These are phyloP conservation scores for Acropora tenuis DNA, from an alignment of 64 coral and sea anemone genomes.

Conservation along the genomic window DNA sequence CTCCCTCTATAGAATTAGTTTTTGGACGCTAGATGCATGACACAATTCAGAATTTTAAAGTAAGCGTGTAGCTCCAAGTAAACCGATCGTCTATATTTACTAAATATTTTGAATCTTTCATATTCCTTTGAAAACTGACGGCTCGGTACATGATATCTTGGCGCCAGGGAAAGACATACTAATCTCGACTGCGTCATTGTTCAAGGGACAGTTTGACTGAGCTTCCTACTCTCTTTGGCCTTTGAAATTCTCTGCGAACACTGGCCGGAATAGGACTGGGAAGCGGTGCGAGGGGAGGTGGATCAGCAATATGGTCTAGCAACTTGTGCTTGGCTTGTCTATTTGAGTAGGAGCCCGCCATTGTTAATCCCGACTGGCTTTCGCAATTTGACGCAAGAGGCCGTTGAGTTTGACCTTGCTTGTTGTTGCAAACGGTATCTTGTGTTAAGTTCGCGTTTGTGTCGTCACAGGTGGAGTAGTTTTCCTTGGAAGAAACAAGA, in stretches of 20 bases:
- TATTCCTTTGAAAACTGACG: neutral
- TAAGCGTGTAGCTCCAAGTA: too few species aligned
- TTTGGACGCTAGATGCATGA: too few species aligned
- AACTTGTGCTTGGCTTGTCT: slow-evolving; percentile 69
- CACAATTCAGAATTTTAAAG: too few species aligned
- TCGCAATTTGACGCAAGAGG: neutral
- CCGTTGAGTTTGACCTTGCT: neutral
- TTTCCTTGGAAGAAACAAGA: neutral
- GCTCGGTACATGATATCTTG: neutral
- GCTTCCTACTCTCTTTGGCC: slow-evolving; percentile 42
- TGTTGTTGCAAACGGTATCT: neutral
- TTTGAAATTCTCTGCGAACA: slow-evolving; percentile 85
- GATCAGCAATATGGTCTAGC: slow-evolving; percentile 75
- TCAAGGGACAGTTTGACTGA: neutral
- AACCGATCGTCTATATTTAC: too few species aligned
- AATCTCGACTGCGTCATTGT: neutral
- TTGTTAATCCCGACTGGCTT: neutral
- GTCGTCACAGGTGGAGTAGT: neutral
- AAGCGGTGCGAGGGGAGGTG: slow-evolving; percentile 73
- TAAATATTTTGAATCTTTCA: too few species aligned
- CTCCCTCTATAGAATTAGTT: too few species aligned
- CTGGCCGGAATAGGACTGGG: slow-evolving; percentile 63
- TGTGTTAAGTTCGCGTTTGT: neutral
- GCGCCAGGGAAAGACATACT: neutral
- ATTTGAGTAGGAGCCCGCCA: neutral